phyloP scores from a whole-genome alignment of 2,113 vertebrate species.

The Helogale parvula region DNA sequence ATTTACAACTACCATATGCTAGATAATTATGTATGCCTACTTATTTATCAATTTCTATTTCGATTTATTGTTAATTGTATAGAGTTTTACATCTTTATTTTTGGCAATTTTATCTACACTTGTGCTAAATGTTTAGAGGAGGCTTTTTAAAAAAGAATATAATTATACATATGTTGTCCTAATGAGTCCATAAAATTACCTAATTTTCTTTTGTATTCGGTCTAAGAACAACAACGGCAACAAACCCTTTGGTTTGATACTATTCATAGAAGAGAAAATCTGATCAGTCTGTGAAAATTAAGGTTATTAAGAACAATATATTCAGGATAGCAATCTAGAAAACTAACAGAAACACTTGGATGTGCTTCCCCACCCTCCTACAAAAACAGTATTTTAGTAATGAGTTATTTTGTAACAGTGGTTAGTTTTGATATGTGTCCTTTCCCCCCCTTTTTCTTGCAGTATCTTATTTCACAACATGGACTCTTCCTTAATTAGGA shows the following conservation, averaged over 20 bases:
- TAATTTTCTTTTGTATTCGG: slow-evolving; percentile 38
- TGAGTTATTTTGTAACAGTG: slow-evolving; percentile 11
- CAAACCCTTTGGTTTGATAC: slow-evolving; percentile 35
- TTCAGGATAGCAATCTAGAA: background rate
- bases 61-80: slow-evolving; percentile 20
- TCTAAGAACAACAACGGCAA: slow-evolving; percentile 11
- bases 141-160: background rate
- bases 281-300: background rate
- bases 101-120: background rate
- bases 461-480: background rate
- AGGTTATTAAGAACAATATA: background rate
- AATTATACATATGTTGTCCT: slow-evolving; percentile 45
- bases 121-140: slow-evolving; percentile 32
- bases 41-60: slow-evolving; percentile 9
- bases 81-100: background rate
- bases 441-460: background rate
- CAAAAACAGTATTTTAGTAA: slow-evolving; percentile 24
- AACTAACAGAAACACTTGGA: background rate
- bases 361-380: background rate
- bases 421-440: background rate
- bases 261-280: slow-evolving; percentile 28
- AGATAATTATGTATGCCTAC: background rate
- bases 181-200: slow-evolving; percentile 48
- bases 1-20: background rate
- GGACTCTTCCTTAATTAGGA: background rate